Evolutionary conservation across 1,140 invertebrate genomes (phyloP), one percentile per base, ranked within the genome.

Genomic region (Anastrepha obliqua): DNA sequence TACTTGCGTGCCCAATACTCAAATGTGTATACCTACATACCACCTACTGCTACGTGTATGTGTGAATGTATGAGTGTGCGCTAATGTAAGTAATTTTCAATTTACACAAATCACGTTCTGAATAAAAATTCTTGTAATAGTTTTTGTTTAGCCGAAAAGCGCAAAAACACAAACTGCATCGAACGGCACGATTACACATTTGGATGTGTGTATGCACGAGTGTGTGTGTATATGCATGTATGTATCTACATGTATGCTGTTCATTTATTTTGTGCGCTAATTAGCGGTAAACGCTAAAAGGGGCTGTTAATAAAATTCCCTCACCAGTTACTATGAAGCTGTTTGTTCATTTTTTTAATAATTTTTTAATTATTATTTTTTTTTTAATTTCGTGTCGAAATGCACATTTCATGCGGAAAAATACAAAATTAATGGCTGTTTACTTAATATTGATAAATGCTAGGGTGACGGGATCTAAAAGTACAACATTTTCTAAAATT

Each of bases 91-190:
- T 47, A 51, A 58, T 29, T 11, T 74, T 81, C 55, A 42, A 55
- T 58, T 17, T 17, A 51, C 20, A 29, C 2, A 81, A 81, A 81
- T 81, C 74, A 81, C 47, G 74, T 81, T 81, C n/a, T 51, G 17
- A 29, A 81, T 55, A 81, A 81, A 81, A 58, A 81, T 81, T 81
- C 74, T 81, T 81, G 44, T 55, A 3, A 81, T 55, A 81, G 8
- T 55, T 55, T 81, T 58, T 81, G 74, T 9, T 20, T 51, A 29
- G 55, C 7, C n/a, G 4, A 29, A 7, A 55, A 47, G 17, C 39
- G 17, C 8, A 6, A 29, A 17, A 29, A 11, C 60, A 62, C 9
- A 62, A 62, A 62, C 5, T 62, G 9, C 60, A 62, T 62, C 15
- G 4, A 62, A 62, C 60, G n/a, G 60, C 60, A 62, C 60, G 60